A percentile compares a stretch with the other conserved stretches of the same genome.
Evolutionary conservation across 2,797 vertebrate genomes (phyloP).

Genomic region (Enteromius mattozi): DNA sequence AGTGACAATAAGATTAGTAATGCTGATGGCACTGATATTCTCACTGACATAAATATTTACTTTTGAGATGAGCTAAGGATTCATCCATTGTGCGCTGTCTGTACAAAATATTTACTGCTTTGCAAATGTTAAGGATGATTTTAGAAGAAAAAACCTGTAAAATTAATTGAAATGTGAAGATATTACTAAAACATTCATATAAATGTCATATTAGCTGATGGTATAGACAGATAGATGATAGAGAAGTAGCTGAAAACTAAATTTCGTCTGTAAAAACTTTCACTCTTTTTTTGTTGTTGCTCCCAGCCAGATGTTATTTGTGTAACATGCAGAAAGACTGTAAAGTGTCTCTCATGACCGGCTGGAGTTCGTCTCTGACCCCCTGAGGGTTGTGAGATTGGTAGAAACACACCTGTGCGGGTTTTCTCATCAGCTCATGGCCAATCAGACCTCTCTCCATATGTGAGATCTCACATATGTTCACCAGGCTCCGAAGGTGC

Average conservation of each 20-base stretch:
- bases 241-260: neutral
- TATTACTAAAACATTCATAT: neutral
- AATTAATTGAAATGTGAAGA: neutral
- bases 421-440: conserved; percentile 39
- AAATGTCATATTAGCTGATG: too few species aligned
- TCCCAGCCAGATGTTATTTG: conserved; percentile 8
- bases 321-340: conserved; percentile 13
- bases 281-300: neutral
- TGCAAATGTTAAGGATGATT: neutral
- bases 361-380: conserved; percentile 14
- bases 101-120: neutral
- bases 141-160: neutral
- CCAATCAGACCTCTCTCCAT: conserved; percentile 37
- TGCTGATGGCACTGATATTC: neutral
- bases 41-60: neutral
- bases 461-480: conserved; percentile 41
- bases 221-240: neutral
- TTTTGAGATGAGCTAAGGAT: neutral
- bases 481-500: conserved; percentile 24
- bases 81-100: neutral
- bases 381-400: conserved; percentile 41
- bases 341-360: conserved; percentile 20
- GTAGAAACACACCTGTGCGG: conserved; percentile 42
- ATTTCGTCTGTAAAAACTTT: conserved; percentile 2
- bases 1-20: neutral